Conservation (phyloP, 2,113 vertebrate species). For the Bufo gargarizans region DNA sequence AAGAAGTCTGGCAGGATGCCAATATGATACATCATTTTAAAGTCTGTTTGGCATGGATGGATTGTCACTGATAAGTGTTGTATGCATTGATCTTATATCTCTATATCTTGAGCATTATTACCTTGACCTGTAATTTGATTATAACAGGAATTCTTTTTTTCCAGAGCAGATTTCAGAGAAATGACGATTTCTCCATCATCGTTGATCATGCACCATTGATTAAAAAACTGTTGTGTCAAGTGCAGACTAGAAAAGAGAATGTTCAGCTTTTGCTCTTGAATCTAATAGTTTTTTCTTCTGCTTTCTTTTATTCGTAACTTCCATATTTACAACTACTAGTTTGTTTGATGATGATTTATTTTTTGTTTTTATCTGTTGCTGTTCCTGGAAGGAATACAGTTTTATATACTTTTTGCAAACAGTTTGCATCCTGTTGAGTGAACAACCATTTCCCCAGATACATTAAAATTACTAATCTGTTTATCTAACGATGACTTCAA, state of each 20-base stretch:
- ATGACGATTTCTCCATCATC: conserved; percentile 43
- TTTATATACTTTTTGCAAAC: not conserved
- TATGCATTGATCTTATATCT: conserved; percentile 59
- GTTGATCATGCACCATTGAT: conserved; percentile 47
- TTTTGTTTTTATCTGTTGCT: not conserved
- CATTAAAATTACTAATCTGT: conserved; percentile 26
- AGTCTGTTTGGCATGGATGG: conserved; percentile 58
- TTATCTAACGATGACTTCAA: conserved; percentile 39
- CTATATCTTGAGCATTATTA: conserved; percentile 57
- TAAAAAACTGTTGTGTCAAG: conserved; percentile 6
- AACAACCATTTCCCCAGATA: not conserved
- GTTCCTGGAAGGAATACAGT: not conserved
- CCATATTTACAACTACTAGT: not conserved
- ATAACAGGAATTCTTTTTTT: conserved; percentile 52
- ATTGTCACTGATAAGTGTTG: conserved; percentile 58
- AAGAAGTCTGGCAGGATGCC: conserved; percentile 58
- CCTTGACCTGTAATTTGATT: conserved; percentile 54
- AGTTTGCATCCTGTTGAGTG: not conserved
- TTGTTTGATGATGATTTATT: not conserved
- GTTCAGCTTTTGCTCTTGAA: not conserved
- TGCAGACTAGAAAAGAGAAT: not conserved
- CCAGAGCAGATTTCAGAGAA: conserved; percentile 52
- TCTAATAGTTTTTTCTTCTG: not conserved
- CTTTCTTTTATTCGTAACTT: too few species aligned
- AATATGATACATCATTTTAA: conserved; percentile 59